Evolutionary conservation across 2,888 invertebrate genomes (phyloP).

Genomic region (Iphiclides podalirius): DNA sequence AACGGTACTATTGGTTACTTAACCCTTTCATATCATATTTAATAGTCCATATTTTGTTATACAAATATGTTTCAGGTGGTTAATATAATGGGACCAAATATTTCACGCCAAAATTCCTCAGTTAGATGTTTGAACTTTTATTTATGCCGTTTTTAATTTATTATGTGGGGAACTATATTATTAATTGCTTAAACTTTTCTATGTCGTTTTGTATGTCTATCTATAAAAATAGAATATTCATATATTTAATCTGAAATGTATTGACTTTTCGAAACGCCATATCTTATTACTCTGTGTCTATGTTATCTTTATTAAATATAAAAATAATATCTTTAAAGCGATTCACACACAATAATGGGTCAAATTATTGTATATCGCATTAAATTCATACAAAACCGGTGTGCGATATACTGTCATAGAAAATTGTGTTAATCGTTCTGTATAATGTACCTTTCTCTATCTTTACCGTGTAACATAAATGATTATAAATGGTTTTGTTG

Average conservation of each 20-base stretch:
- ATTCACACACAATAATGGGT: neutral
- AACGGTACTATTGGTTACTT: neutral
- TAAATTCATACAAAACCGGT: neutral
- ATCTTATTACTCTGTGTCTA: constrained; percentile 13
- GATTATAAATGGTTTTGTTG: constrained; percentile 6
- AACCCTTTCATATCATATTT: constrained; percentile 3
- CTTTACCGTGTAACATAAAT: constrained; percentile 8
- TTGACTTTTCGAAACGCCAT: constrained; percentile 3
- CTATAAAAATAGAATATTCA: no score
- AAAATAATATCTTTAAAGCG: neutral
- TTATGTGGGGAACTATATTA: no score
- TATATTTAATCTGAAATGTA: constrained; percentile 9
- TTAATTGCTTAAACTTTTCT: neutral
- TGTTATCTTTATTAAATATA: neutral
- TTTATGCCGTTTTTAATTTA: no score
- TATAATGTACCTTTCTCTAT: neutral
- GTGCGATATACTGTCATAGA: neutral
- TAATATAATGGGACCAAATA: constrained; percentile 18
- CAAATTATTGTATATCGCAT: constrained; percentile 1
- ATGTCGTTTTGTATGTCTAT: neutral
- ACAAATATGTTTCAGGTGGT: constrained; percentile 7
- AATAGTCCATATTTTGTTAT: neutral
- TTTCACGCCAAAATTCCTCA: constrained; percentile 8
- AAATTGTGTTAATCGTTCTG: neutral
- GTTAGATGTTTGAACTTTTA: no score